Base-by-base conservation (phyloP, 2,797 vertebrate genomes). In the Tadarida brasiliensis region DNA sequence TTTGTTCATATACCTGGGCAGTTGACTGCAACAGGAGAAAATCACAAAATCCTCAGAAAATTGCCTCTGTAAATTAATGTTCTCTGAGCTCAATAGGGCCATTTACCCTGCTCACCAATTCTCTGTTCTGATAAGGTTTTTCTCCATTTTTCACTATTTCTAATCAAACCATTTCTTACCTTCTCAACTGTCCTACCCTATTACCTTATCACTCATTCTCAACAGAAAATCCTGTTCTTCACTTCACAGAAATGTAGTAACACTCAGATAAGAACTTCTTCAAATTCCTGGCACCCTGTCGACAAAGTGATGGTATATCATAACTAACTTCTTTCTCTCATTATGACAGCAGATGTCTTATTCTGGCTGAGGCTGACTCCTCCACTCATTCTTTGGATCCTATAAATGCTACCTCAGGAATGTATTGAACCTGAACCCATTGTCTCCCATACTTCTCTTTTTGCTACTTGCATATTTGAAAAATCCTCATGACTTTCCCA, bases 91-190 rank as follows among this genome's bases (percentile, higher is more conserved):
- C 70, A 73, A 33, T 7, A 57, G 17, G 39, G 3, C 16, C 56
- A 63, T 87, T 91, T 93, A 91, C 16, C 20, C 19, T 78, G 35
- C 47, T 47, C 28, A 77, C 51, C 49, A 92, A 24, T 73, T 87
- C 68, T 67, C 39, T 93, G 61, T 49, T 88, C 26, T 89, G 28
- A 77, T 90, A 87, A 57, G 47, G 61, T 51, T 89, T 91, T 96
- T 78, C 54, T 71, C n/a, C 19, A 70, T 87, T 97, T 94, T 92
- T 61, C 63, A 88, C 87, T 95, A 78, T 94, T 70, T 19, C 22
- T 94, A 78, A 87, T 87, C 33, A 93, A 95, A 90, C 35, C 7
- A 49, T 90, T 85, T 95, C 35, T 87, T 82, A 63, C 86, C 26
- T 78, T 54, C 10, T 92, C 33, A 74, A 5, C 17, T 49, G 63